Percentiles rank a stretch among this genome's conserved stretches.
These are phyloP conservation scores for Leucophenga maculata DNA, from an alignment of 2,888 invertebrate genomes.

Conservation along the genomic window DNA sequence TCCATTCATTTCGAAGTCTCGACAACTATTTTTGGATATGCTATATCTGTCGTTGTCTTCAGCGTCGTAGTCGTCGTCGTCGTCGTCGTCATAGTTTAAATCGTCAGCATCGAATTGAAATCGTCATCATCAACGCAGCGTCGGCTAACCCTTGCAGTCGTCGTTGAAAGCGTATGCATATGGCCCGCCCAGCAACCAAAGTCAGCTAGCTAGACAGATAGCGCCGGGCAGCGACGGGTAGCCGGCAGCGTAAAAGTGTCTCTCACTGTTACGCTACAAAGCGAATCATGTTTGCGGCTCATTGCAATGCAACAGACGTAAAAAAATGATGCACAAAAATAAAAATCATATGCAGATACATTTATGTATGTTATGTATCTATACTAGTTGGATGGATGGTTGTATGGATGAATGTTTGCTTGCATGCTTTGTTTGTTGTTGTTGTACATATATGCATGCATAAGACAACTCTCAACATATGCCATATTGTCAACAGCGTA, in stretches of 20 bases:
- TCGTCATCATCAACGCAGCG: slow-evolving; percentile 23
- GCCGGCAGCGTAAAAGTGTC: not conserved
- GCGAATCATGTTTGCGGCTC: slow-evolving; percentile 67
- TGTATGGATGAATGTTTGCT: no score
- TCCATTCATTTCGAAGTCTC: slow-evolving; percentile 40
- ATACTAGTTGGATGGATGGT: no score
- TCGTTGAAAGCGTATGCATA: not conserved
- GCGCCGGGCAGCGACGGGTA: no score
- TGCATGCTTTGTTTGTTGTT: not conserved
- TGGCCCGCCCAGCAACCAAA: not conserved
- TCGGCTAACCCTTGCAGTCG: slow-evolving; percentile 17
- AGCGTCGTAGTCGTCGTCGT: not conserved
- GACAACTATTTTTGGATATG: slow-evolving; percentile 27
- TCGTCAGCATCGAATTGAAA: no score
- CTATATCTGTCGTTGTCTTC: slow-evolving; percentile 10
- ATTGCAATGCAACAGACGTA: slow-evolving; percentile 71
- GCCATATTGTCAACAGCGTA: not conserved
- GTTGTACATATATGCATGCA: not conserved
- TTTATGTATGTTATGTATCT: no score
- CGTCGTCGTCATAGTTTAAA: not conserved
- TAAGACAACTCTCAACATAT: slow-evolving; percentile 13
- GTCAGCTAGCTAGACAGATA: no score
- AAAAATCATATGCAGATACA: slow-evolving; percentile 33
- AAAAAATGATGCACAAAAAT: slow-evolving; percentile 60
- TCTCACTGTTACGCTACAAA: slow-evolving; percentile 55